Base-by-base conservation (phyloP, 2,888 invertebrate genomes). In the Oscheius sp. region DNA sequence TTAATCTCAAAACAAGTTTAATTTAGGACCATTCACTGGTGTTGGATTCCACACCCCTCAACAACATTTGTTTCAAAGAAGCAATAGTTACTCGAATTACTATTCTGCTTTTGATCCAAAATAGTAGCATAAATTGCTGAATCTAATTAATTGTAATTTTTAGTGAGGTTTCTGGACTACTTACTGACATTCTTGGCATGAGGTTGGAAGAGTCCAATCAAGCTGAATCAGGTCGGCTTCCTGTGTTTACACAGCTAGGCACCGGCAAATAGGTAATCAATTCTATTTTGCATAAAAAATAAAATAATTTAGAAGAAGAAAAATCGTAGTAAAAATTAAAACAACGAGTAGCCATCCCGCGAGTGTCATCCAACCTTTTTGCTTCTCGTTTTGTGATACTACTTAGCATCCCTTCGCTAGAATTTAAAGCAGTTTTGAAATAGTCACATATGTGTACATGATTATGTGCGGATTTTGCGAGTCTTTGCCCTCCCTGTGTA, bases 171-270 rank as follows among this genome's bases (percentile, higher is more conserved):
- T 23, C 58, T 34, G 70, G 45, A 42, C 45, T 78, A 63, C 69
- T 76, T 64, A 71, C 68, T 63, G 74, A 78, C 53, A 55, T 55
- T 17, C 55, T 55, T 8, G 55, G 55, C 17, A 55, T 55, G 29
- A 61, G 45, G 31, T 23, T 61, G 23, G 61, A 61, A 46, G 25
- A 74, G 52, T 20, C 68, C 29, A 42, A 23, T 45, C 55, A 55
- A 17, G 45, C 25, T n/a, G 61, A 42, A n/a, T 61, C 74, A 3
- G 70, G 73, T n/a, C 72, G 80, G 61, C 70, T 80, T 42, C 80
- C 80, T 5, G 80, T 80, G 2, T 80, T 80, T 65, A 76, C 80
- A 0, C 78, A 78, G 42, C 74, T 80, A 42, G 73, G 75, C 63
- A 77, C 76, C 58, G 73, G 76, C 20, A 71, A 77, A 70, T 74